phyloP scores from a whole-genome alignment of 1,140 invertebrate genomes.

The Chionoecetes opilio region DNA sequence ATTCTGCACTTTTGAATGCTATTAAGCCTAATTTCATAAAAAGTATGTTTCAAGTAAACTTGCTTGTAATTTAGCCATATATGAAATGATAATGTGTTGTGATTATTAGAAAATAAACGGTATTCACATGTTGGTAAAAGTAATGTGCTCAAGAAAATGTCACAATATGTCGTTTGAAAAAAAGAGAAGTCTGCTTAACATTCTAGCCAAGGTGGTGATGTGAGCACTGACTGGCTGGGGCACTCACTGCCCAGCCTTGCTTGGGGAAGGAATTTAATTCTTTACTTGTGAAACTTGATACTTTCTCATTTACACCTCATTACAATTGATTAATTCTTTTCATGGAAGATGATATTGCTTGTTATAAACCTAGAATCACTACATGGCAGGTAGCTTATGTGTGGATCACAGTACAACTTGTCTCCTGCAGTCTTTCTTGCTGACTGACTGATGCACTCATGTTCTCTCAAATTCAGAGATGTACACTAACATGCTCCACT shows the following conservation, averaged over 20 bases:
- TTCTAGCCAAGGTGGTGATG: conserved; percentile 5
- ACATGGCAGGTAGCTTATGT: conserved; percentile 28
- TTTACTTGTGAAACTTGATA: conserved; percentile 8
- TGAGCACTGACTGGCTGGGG: background rate
- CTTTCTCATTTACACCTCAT: background rate
- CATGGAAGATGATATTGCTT: conserved; percentile 29
- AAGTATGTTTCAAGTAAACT: background rate
- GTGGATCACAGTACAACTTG: conserved; percentile 19
- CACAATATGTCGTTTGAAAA: background rate
- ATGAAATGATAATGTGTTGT: background rate
- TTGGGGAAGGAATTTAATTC: conserved; percentile 15
- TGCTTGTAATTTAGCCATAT: background rate
- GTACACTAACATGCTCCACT: too few relatives aligned
- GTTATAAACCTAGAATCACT: conserved; percentile 30
- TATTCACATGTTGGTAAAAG: conserved; percentile 21
- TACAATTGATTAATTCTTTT: conserved; percentile 10
- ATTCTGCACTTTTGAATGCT: background rate
- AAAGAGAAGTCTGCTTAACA: background rate
- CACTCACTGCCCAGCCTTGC: background rate
- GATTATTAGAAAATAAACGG: too few relatives aligned
- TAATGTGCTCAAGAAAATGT: conserved; percentile 30
- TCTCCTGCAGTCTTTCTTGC: background rate
- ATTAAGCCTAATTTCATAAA: background rate
- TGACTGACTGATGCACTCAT: too few relatives aligned
- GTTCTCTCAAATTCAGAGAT: too few relatives aligned